Conservation (phyloP, 2,113 vertebrate genomes). For the Mobula birostris region DNA sequence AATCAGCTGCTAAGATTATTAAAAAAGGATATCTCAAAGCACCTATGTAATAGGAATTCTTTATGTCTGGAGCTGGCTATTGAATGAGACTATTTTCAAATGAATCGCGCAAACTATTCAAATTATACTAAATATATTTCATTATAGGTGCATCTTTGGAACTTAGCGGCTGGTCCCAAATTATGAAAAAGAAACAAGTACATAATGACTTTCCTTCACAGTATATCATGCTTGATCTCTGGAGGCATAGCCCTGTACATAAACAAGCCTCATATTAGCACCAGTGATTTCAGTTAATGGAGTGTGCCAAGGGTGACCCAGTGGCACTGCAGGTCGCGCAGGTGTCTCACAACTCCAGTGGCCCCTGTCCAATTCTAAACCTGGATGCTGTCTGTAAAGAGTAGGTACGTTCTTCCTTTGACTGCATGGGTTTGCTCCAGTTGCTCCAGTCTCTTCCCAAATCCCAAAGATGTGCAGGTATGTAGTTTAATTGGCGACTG, state of each 20-base stretch:
- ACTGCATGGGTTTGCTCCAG: too few species aligned
- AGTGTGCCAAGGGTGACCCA: not conserved
- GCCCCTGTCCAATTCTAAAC: too few species aligned
- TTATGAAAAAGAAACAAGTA: not conserved
- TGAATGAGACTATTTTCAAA: not conserved
- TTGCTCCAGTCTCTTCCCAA: too few species aligned
- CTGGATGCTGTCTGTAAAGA: too few species aligned
- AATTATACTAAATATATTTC: not conserved
- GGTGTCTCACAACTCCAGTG: too few species aligned
- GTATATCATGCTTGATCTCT: not conserved
- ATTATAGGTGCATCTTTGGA: not conserved
- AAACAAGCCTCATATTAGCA: not conserved
- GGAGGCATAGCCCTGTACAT: not conserved
- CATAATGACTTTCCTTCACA: not conserved
- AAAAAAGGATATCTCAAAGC: not conserved
- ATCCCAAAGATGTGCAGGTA: too few species aligned
- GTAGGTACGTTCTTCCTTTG: too few species aligned
- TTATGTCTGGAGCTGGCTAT: not conserved
- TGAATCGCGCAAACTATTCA: not conserved
- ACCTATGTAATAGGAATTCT: not conserved
- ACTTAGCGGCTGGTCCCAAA: not conserved
- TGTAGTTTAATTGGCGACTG: too few species aligned
- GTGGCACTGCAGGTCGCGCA: too few species aligned
- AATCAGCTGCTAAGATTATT: not conserved
- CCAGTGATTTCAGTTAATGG: not conserved